Evolutionary conservation across 2,113 vertebrate genomes (phyloP), one percentile per base, ranked within the genome.

Genomic region (Percopsis transmontana): DNA sequence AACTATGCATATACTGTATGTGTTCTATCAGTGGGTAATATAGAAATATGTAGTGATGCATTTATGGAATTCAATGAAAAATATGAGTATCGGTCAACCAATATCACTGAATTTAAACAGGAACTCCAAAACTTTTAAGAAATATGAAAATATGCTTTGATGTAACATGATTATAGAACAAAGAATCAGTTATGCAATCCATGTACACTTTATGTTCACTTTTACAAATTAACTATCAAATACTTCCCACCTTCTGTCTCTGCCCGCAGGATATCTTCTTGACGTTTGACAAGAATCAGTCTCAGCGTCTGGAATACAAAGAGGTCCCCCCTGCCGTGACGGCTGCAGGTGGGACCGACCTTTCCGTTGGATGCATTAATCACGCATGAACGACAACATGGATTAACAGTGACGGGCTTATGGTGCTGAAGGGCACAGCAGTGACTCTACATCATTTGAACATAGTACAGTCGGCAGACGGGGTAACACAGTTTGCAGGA

Each of bases 221-320:
- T 33, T 33, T 33, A 4, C 27, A 33, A 6, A 33, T 33, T 5
- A 33, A n/a, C n/a, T n/a, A n/a, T n/a, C n/a, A n/a, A n/a, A n/a
- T n/a, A n/a, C n/a, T 45, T 51, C 48, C 39, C 1, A n/a, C 23
- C 20, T 61, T 21, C 24, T 19, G 2, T 51, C 8, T 56, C 15
- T 83, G 23, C 70, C 19, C 47, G 0, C 72, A 93, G 92, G 79
- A 89, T 16, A 91, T 93, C 41, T 93, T 93, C 63, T 63, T 91
- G 69, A 74, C 16, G 5, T 82, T 84, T 62, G 90, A 92, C 77
- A 88, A 78, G 72, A 88, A 92, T 58, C 84, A 86, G 51, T 82
- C 84, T 2, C 44, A 79, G 0, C 54, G 11, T 0, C 83, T 92
- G 2, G 91, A 92, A 57, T 90, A 91, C 21, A 23, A 19, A 2